Evolutionary conservation across 2,797 vertebrate species (phyloP), one percentile per base, ranked within the genome.

Genomic region (Scolopax rusticola): DNA sequence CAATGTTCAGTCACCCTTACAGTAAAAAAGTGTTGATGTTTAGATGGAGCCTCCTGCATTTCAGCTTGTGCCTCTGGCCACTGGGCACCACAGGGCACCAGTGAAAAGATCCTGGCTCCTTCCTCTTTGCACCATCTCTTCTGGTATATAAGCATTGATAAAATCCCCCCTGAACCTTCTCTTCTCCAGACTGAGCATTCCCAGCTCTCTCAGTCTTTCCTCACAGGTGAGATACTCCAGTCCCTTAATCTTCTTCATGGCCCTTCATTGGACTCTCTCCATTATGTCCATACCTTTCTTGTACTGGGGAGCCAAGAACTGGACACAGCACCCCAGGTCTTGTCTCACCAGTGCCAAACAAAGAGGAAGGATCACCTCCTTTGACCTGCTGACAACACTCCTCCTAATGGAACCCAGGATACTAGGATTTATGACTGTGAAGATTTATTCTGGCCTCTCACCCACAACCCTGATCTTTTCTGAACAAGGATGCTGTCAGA

Each of bases 81-180:
- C 8, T 11, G 11, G 24, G 4, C 38, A 23, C 9, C 14, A 33
- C 6, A 4, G 11, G 27, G 5, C 41, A 19, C 9, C 14, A 41
- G 15, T 27, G 24, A 51, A 63, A 60, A 48, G 1, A 56, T 2
- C 4, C 15, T 41, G 19, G 2, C 6, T 60, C 7, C 3, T 0
- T 60, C 23, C 25, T 50, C 8, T 45, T 71, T 50, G 36, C 13
- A 68, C 5, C 2, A 2, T 76, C 5, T 15, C 13, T 69, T 78
- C 36, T 25, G 4, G 8, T 75, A 33, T 69, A 11, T 21, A 75
- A 24, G 43, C 10, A 24, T 5, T 48, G 16, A 27, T 41, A 17
- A 12, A 4, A 33, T 38, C 2, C 11, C 7, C 12, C 19, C 7
- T 25, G 10, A 60, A 9, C 9, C 17, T 56, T 83, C 25, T 83